Evolutionary conservation across 2,888 invertebrate species (phyloP), one percentile per base, ranked within the genome.

Genomic region (Orgyia antiqua): DNA sequence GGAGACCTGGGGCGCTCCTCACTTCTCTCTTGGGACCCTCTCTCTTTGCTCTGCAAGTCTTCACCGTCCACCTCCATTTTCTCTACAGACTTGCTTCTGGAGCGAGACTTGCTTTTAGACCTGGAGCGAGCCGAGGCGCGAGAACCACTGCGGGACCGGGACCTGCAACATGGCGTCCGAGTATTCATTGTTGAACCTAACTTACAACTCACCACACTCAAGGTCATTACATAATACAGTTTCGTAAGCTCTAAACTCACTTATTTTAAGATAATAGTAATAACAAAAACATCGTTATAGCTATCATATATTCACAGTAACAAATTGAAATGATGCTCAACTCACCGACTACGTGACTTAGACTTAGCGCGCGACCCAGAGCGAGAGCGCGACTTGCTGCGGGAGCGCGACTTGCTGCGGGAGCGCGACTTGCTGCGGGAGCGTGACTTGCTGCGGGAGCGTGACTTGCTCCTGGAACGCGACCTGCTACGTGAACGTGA

Each of bases 401-500:
- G 11, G 1, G 43, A 37, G 0, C 29, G 33, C 0, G 34, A 5
- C 13, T 34, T 33, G 13, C 15, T 36, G 29, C 9, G 47, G 23
- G 11, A 36, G 10, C 36, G 49, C 1, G 45, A 47, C 5, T 25
- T 25, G 23, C 17, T 41, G 30, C 55, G 21, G n/a, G 58, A 49
- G 26, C 52, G 10, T 66, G 66, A 28, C 27, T 51, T 30, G 5
- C 29, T 27, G 6, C 20, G 31, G 3, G 36, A 37, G 9, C 36
- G 33, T 1, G 69, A 69, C 8, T 49, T 47, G 1, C 72, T 68
- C 2, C 60, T 58, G 1, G 36, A 71, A 2, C 59, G 51, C 18
- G 67, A 75, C 9, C 25, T 29, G 57, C 58, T 25, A 4, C 21
- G 36, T 2, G 52, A 53, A 17, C 60, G 58, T 4, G 77, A 74